Evolutionary conservation across 1,140 invertebrate genomes (phyloP).

Genomic region (Homalodisca vitripennis): DNA sequence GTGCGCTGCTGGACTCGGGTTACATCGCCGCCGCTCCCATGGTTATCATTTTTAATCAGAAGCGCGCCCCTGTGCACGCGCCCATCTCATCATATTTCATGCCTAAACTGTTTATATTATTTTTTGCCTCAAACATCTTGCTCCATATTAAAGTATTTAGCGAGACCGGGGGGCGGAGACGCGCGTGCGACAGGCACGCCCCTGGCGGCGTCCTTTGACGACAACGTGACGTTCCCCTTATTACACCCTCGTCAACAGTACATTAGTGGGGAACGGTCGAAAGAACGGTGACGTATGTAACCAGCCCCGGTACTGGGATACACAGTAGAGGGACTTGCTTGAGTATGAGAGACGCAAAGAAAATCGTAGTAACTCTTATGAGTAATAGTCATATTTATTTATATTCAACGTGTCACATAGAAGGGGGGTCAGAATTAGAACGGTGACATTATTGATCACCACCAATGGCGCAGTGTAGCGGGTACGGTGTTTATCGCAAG

Average conservation of each 20-base stretch:
- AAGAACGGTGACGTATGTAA: too few relatives aligned
- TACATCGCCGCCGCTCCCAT: conserved; percentile 1
- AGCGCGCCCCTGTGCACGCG: background rate
- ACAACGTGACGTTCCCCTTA: background rate
- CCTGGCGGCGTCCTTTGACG: background rate
- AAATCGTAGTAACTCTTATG: too few relatives aligned
- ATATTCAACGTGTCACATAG: too few relatives aligned
- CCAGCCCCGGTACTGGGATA: too few relatives aligned
- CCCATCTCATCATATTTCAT: conserved; percentile 26
- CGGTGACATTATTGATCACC: too few relatives aligned
- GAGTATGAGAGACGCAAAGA: too few relatives aligned
- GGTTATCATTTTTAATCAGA: conserved; percentile 22
- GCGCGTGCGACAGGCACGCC: background rate
- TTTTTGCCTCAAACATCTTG: conserved; percentile 26
- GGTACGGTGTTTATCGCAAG: too few relatives aligned
- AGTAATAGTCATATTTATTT: too few relatives aligned
- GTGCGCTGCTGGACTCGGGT: background rate
- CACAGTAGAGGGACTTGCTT: too few relatives aligned
- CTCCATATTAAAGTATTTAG: conserved; percentile 31
- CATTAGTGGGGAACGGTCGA: background rate
- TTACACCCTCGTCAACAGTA: background rate
- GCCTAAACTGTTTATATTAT: conserved; percentile 31
- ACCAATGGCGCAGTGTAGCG: too few relatives aligned
- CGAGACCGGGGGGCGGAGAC: background rate
- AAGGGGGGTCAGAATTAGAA: too few relatives aligned